A percentile compares a stretch with the other conserved stretches of the same genome.
Evolutionary conservation across 2,888 invertebrate genomes (phyloP).

Genomic region (Dione vanillae): DNA sequence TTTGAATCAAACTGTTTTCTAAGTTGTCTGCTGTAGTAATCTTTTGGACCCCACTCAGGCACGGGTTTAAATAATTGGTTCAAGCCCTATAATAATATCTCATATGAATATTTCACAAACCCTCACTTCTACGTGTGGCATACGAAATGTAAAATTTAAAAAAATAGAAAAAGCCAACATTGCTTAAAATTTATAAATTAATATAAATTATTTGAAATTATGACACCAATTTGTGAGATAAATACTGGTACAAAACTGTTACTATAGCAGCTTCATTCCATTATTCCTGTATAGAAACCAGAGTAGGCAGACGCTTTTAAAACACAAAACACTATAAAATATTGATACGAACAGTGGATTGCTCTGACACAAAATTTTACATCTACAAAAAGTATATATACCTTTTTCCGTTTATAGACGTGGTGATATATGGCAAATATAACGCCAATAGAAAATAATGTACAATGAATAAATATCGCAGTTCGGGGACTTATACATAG

Average conservation of each 20-base stretch:
- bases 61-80: conserved; percentile 55
- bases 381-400: conserved; percentile 13
- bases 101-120: too few relatives aligned
- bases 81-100: conserved; percentile 51
- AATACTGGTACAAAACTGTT: too few relatives aligned
- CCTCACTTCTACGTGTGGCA: background rate
- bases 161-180: too few relatives aligned
- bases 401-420: conserved; percentile 44
- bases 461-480: conserved; percentile 17
- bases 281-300: too few relatives aligned
- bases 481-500: background rate
- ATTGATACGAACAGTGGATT: too few relatives aligned
- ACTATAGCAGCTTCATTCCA: too few relatives aligned
- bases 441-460: conserved; percentile 41
- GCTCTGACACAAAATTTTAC: too few relatives aligned
- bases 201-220: too few relatives aligned
- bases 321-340: too few relatives aligned
- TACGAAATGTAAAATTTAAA: background rate
- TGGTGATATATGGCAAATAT: conserved; percentile 32
- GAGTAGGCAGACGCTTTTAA: too few relatives aligned
- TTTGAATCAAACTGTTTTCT: conserved; percentile 61
- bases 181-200: too few relatives aligned
- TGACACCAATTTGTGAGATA: too few relatives aligned
- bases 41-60: conserved; percentile 61
- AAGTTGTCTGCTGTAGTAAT: conserved; percentile 53